Percentiles rank a stretch among this genome's conserved stretches.
phyloP scores from a whole-genome alignment of 2,797 vertebrate species.

The Coreius guichenoti region DNA sequence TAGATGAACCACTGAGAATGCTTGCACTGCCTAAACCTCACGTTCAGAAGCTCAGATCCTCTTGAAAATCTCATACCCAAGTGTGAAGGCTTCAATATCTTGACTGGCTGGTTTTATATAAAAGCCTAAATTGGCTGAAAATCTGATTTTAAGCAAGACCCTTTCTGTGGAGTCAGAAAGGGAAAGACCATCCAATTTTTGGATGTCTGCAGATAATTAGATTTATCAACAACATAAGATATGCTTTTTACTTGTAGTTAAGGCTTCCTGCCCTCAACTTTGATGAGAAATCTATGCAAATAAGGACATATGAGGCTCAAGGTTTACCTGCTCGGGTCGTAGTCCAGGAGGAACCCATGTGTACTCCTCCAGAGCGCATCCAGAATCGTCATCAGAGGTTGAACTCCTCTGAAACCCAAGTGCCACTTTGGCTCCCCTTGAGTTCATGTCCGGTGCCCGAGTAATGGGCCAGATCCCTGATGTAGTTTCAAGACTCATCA shows the following conservation, averaged over 20 bases:
- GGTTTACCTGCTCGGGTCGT: slow-evolving; percentile 89
- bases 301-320: not conserved
- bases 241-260: not conserved
- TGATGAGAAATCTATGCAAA: not conserved
- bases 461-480: slow-evolving; percentile 67
- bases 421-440: slow-evolving; percentile 82
- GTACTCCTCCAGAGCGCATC: slow-evolving; percentile 96
- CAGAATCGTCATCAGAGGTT: slow-evolving; percentile 94
- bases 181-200: not conserved
- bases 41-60: not conserved
- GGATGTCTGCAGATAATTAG: not conserved
- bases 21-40: not conserved
- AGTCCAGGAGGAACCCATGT: slow-evolving; percentile 95
- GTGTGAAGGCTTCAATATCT: slow-evolving; percentile 25
- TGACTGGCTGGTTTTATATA: slow-evolving; percentile 13
- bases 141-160: not conserved
- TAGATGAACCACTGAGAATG: not conserved
- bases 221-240: not conserved
- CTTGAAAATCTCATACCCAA: not conserved
- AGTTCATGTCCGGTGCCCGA: slow-evolving; percentile 86
- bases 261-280: not conserved
- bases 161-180: not conserved
- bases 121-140: slow-evolving; percentile 9
- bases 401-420: slow-evolving; percentile 93
- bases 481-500: slow-evolving; percentile 84